Base-by-base conservation (phyloP, 2,888 invertebrate genomes). In the Epirrita christyi region DNA sequence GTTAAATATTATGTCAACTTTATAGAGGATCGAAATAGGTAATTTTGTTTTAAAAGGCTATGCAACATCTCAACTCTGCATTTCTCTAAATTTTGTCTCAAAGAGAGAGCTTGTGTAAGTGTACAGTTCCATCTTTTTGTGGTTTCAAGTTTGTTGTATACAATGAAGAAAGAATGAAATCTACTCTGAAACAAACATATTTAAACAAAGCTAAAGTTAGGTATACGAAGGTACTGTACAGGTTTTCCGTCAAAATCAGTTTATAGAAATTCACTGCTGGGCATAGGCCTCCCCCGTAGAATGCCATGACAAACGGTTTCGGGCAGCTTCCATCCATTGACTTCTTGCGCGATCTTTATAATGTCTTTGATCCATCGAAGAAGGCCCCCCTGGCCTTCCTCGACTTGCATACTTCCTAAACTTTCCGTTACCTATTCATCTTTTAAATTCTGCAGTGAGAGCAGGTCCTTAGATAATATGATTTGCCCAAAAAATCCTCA, bases 401-500 rank as follows among this genome's bases (percentile, higher is more conserved):
- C n/a, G n/a, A n/a, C n/a, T n/a, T n/a, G n/a, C n/a, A n/a, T n/a
- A n/a, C n/a, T n/a, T n/a, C n/a, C n/a, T n/a, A n/a, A n/a, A n/a
- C n/a, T n/a, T n/a, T n/a, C n/a, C n/a, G n/a, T n/a, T n/a, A n/a
- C n/a, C n/a, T n/a, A n/a, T n/a, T n/a, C n/a, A n/a, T n/a, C n/a
- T n/a, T n/a, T n/a, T n/a, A n/a, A n/a, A n/a, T n/a, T n/a, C n/a
- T n/a, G n/a, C n/a, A n/a, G n/a, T n/a, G n/a, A n/a, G n/a, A n/a
- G 21, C 21, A 21, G 21, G 21, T 21, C 21, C 21, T 21, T 21
- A 3, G 4, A 21, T 21, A 21, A 21, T 21, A 21, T 21, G 32
- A 1, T 7, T 6, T 32, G 9, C 32, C 32, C 42, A 27, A 55
- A 44, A 53, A 49, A 59, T 43, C 49, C 45, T 50, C 58, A 42